A percentile compares a stretch with the other conserved stretches of the same genome.
Evolutionary conservation across 2,113 vertebrate species (phyloP).

Genomic region (Enhydra lutris): DNA sequence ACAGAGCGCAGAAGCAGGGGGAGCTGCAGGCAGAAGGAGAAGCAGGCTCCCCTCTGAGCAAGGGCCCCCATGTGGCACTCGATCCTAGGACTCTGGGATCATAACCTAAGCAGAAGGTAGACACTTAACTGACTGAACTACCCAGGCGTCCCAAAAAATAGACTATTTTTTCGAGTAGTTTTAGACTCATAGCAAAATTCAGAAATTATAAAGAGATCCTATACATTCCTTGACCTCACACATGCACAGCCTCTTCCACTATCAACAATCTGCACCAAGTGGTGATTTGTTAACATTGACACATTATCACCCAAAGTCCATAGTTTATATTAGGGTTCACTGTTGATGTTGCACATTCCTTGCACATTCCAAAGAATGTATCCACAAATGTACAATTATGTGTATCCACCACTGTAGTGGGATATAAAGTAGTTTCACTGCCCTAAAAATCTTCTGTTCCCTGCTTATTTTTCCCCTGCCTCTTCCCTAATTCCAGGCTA

Average conservation of each 20-base stretch:
- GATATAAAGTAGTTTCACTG: background rate
- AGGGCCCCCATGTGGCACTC: background rate
- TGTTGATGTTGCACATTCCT: background rate
- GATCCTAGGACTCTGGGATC: background rate
- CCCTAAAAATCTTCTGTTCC: background rate
- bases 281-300: background rate
- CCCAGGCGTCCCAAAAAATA: background rate
- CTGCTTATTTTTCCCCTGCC: background rate
- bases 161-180: background rate
- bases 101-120: background rate
- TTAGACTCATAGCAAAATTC: background rate
- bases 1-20: background rate
- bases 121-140: background rate
- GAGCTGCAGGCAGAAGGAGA: background rate
- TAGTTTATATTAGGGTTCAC: background rate
- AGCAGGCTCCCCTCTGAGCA: background rate
- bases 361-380: background rate
- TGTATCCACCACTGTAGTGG: background rate
- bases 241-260: background rate
- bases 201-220: background rate
- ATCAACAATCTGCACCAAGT: background rate
- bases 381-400: background rate
- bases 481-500: background rate
- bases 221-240: no score
- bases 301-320: background rate